Conservation (phyloP, 2,888 invertebrate genomes). For the Pilophorus perplexus region DNA sequence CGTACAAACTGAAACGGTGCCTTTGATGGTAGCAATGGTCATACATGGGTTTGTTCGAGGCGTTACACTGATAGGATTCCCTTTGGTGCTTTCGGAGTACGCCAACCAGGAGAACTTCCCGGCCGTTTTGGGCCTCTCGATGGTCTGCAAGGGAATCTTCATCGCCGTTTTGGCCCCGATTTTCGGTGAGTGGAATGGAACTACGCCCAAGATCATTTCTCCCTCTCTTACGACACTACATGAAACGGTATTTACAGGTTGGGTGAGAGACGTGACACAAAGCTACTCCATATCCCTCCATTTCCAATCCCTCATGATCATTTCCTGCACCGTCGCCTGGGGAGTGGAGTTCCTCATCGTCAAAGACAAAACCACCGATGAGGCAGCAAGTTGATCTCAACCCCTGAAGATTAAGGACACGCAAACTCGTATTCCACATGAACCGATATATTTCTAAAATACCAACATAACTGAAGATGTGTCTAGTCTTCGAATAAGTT, state of each 20-base stretch:
- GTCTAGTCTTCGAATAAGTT: too few relatives aligned
- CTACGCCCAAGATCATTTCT: too few relatives aligned
- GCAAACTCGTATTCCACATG: too few relatives aligned
- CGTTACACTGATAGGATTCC: conserved; percentile 70
- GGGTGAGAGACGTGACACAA: conserved; percentile 65
- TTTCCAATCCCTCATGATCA: conserved; percentile 67
- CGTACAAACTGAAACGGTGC: conserved; percentile 67
- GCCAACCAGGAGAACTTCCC: conserved; percentile 60
- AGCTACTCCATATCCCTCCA: conserved; percentile 70
- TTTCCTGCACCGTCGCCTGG: conserved; percentile 69
- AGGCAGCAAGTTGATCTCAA: not conserved
- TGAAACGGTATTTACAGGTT: conserved; percentile 61
- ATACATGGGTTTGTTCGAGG: conserved; percentile 77
- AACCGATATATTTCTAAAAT: too few relatives aligned
- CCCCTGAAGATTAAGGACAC: not conserved
- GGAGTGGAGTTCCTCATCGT: conserved; percentile 60
- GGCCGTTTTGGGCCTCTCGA: conserved; percentile 68
- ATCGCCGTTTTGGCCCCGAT: conserved; percentile 64
- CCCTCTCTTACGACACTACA: too few relatives aligned
- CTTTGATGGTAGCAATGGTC: conserved; percentile 59
- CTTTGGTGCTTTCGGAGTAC: conserved; percentile 66
- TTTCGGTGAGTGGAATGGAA: conserved; percentile 49
- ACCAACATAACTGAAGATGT: too few relatives aligned
- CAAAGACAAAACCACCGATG: conserved; percentile 7
- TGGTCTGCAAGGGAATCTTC: conserved; percentile 68